Evolutionary conservation across 1,140 invertebrate genomes (phyloP), one percentile per base, ranked within the genome.

Genomic region (Saxidomus purpurata): DNA sequence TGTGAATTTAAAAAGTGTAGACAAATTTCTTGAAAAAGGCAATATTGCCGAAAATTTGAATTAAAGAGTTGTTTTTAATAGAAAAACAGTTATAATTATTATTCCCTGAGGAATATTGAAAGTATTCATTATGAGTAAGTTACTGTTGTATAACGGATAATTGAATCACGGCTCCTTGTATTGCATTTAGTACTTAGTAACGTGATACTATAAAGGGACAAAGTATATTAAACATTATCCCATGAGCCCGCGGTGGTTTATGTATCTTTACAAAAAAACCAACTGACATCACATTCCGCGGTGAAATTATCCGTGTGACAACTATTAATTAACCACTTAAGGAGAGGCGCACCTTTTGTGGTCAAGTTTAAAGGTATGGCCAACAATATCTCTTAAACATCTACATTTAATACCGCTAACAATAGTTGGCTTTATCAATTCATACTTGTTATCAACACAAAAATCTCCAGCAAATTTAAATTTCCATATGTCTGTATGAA

Each of bases 341-440:
- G 59, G 25, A 8, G 25, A 63, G 59, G 59, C 59, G 59, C 59
- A 63, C 59, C 59, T 63, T 63, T 63, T 63, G 59, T 63, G 59
- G 59, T 63, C 59, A 63, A 63, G 59, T 25, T 28, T 63, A 63
- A 55, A 55, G 19, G 52, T 55, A 13, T 19, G 19, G 8, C 3
- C 15, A 3, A 55, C 52, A 55, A 55, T 55, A n/a, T 55, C 22
- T 15, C 6, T 15, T 43, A 8, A 43, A 11, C 52, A 22, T 55
- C 52, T 55, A 22, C 52, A 55, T 22, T 55, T n/a, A n/a, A 19
- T 55, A 55, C 22, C 52, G 19, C 52, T 55, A 3, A 55, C 52
- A 55, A 15, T 19, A n/a, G 52, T 22, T 55, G 8, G 8, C 8
- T 8, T 55, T 55, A 8, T 55, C 2, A 22, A 55, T 55, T n/a